Evolutionary conservation across 2,888 invertebrate genomes (phyloP), one percentile per base, ranked within the genome.

Genomic region (Steinernema hermaphroditum): DNA sequence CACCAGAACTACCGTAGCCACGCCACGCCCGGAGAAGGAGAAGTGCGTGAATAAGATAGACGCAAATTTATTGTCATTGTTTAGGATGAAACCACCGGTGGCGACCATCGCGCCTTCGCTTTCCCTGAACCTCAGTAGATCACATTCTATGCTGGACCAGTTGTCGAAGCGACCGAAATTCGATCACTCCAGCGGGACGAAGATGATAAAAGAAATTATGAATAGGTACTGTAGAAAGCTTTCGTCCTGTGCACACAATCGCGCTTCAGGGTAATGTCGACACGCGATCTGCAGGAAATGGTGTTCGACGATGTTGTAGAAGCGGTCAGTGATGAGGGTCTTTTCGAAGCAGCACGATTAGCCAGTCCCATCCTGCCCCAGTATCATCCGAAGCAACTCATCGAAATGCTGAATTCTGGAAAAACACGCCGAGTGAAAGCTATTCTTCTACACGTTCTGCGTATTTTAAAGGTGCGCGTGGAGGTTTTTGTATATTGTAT

Each of bases 341-440:
- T 98, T 70, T 98, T 98, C 88, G 97, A 98, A 88, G 96, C 97
- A 0, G 94, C 96, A 4, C 91, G 96, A 76, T 93, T 96, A 86
- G 96, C 96, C 0, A 97, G 95, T 83, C 97, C 97, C 0, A 96
- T 97, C 50, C 89, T 98, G 75, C 98, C 98, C 0, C 98, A 99
- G 86, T 99, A 98, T 87, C 98, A 99, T 89, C 98, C 98, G 0
- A 96, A 96, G 86, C 97, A 97, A 86, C 89, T 99, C 43, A 96
- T 98, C 93, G 98, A 98, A 86, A 89, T 99, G 46, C 90, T 99
- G 34, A 97, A 97, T 89, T 96, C 96, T 71, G 98, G 98, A 1
- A 96, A 96, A 89, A 96, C 95, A 80, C 90, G 94, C 84, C 93
- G 97, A 92, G 98, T 98, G 0, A 96, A 97, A 87, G 97, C 97